A percentile compares a stretch with the other conserved stretches of the same genome.
Evolutionary conservation across 2,113 vertebrate genomes (phyloP).

Genomic region (Sisor rabdophorus): DNA sequence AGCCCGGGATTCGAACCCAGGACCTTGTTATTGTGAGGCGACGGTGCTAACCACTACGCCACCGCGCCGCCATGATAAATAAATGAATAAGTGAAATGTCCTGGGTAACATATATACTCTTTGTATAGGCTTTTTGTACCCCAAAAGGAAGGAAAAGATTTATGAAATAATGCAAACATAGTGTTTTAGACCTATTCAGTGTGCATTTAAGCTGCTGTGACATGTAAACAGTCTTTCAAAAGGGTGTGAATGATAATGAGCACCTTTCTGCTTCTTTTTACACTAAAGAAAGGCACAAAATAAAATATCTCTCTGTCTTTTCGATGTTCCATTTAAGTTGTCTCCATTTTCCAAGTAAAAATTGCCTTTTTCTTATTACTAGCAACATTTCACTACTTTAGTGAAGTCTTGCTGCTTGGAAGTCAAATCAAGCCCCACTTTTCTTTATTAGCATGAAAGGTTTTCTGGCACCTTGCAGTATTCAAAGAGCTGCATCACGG

Average conservation of each 20-base stretch:
- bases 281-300: conserved; percentile 30
- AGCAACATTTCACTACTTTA: conserved; percentile 32
- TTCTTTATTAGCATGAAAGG: conserved; percentile 62
- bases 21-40: too few relatives aligned
- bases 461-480: conserved; percentile 56
- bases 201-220: conserved; percentile 7
- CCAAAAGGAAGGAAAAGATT: conserved; percentile 42
- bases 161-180: conserved; percentile 22
- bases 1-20: too few relatives aligned
- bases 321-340: conserved; percentile 49
- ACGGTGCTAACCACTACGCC: too few relatives aligned
- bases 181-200: conserved; percentile 21
- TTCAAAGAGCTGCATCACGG: conserved; percentile 30
- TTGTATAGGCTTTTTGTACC: conserved; percentile 38
- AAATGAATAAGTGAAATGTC: neutral
- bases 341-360: conserved; percentile 45
- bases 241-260: conserved; percentile 33
- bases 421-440: conserved; percentile 56
- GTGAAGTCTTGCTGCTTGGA: conserved; percentile 37
- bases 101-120: conserved; percentile 19
- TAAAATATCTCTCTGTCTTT: conserved; percentile 46
- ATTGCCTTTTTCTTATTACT: conserved; percentile 47
- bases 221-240: conserved; percentile 35
- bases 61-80: too few relatives aligned
- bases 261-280: conserved; percentile 23